Base-by-base conservation (phyloP, 2,113 vertebrate species). In the Microcebus ravelobensis region DNA sequence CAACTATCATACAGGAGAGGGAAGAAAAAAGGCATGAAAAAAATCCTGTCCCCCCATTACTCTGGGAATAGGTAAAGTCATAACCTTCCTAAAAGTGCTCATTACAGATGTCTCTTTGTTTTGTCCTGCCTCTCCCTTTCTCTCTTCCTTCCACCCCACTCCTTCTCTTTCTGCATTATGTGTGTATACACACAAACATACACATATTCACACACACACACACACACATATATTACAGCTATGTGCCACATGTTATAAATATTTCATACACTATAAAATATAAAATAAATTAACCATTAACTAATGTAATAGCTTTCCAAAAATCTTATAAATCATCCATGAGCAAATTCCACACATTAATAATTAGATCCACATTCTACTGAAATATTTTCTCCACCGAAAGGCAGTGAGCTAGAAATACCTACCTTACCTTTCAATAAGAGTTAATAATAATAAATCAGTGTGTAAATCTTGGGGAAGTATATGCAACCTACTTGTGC, bases 331-430 rank as follows among this genome's bases (percentile, higher is more conserved):
- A 73, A 57, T 67, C 10, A 80, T 85, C 23, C 1, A 3, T 83
- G 27, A 88, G 2, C 17, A 59, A 92, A 90, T 71, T 71, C 11
- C 12, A 95, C 13, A 91, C 9, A 81, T 27, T 80, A 29, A 67
- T 80, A 70, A 45, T 71, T 79, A 68, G 14, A 87, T 63, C 8
- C 82, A 20, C 2, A 70, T 55, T 71, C 2, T 82, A 14, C 3
- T 85, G 4, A 65, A 86, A 55, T 94, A 83, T 87, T 83, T 87
- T 71, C 34, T 88, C 20, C 88, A 25, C 9, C 17, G 67, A 92
- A 88, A 81, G 1, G 2, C 31, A 90, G 57, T 17, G 14, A 15
- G 39, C 34, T 86, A 82, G 27, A 36, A 90, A 63, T 87, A 82
- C 11, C 8, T 84, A 7, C 36, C 70, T 83, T 81, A 87, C 90